A percentile compares a stretch with the other conserved stretches of the same genome.
Evolutionary conservation across 2,797 vertebrate species (phyloP).

Genomic region (Momotus momota): DNA sequence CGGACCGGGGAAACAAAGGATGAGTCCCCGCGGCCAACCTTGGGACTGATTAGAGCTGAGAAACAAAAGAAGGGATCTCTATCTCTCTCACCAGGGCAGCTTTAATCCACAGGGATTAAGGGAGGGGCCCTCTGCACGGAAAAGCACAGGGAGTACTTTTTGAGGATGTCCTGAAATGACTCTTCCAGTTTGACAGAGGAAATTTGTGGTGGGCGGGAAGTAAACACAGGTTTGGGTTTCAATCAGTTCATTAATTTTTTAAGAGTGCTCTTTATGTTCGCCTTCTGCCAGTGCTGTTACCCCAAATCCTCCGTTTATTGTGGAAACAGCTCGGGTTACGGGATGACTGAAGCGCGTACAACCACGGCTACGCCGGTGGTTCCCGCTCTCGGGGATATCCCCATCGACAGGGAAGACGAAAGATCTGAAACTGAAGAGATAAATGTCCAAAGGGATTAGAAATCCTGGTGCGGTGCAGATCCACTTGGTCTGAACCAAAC

Average conservation of each 20-base stretch:
- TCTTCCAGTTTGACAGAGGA: neutral
- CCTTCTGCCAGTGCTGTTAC: accelerated
- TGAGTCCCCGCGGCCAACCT: neutral
- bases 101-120: neutral
- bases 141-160: neutral
- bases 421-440: neutral
- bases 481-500: neutral
- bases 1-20: neutral
- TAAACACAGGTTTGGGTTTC: neutral
- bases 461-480: neutral
- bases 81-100: neutral
- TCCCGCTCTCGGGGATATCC: neutral
- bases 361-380: accelerated
- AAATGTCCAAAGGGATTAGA: neutral
- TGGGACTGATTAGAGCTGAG: neutral
- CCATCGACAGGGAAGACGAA: neutral
- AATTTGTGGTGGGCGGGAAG: neutral
- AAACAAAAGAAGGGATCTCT: neutral
- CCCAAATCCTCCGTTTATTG: neutral
- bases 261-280: accelerated
- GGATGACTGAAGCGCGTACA: neutral
- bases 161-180: neutral
- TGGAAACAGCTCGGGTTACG: too few species aligned
- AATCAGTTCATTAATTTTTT: neutral
- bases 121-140: neutral